These are phyloP conservation scores for Drosophila funebris DNA, from an alignment of 1,140 invertebrate genomes.

Conservation along the genomic window DNA sequence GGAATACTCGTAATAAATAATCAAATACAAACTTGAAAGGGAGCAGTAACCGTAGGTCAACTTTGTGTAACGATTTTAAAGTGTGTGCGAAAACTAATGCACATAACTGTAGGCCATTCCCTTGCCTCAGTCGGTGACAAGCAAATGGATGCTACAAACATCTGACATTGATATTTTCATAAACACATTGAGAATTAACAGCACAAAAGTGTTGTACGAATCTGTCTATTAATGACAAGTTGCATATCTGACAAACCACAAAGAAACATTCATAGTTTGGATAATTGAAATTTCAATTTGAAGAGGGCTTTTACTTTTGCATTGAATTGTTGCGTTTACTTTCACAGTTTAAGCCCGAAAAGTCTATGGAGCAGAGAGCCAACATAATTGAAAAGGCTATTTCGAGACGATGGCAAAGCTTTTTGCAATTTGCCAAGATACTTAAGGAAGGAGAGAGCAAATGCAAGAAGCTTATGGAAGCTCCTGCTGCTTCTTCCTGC, in stretches of 20 bases:
- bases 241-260: background rate
- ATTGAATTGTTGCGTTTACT: background rate
- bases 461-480: conserved; percentile 10
- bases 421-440: conserved; percentile 3
- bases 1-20: background rate
- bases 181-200: background rate
- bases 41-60: background rate
- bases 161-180: conserved; percentile 1
- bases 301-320: no score
- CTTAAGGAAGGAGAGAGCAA: background rate
- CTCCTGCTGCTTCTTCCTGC: background rate
- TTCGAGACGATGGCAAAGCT: background rate
- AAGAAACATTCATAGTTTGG: background rate
- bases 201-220: background rate
- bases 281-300: background rate
- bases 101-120: background rate
- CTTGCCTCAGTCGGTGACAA: background rate
- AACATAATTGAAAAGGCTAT: conserved; percentile 16
- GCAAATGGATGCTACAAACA: background rate
- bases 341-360: background rate
- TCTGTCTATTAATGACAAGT: background rate
- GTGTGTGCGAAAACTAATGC: background rate
- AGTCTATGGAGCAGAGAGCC: background rate
- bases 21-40: background rate
- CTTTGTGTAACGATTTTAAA: background rate